Evolutionary conservation across 2,797 vertebrate species (phyloP).

Genomic region (Rhincodon typus): DNA sequence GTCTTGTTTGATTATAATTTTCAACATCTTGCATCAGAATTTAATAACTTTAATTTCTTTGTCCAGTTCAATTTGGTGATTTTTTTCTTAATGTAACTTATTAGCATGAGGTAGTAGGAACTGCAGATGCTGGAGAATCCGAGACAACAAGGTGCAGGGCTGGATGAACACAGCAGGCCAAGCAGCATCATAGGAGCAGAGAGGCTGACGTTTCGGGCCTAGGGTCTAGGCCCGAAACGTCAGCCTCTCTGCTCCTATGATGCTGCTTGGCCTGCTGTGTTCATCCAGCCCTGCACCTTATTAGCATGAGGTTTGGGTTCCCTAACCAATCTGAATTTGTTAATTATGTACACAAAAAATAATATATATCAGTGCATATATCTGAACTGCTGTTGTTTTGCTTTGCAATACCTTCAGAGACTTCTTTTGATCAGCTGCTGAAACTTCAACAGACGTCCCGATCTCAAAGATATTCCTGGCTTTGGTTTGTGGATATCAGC

Average conservation of each 20-base stretch:
- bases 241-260: too few relatives aligned
- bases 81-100: not conserved
- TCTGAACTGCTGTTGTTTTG: not conserved
- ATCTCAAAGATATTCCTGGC: not conserved
- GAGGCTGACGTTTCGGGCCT: too few relatives aligned
- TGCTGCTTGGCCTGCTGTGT: too few relatives aligned
- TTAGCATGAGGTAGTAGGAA: not conserved
- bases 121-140: too few relatives aligned
- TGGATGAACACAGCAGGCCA: too few relatives aligned
- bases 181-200: too few relatives aligned
- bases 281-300: too few relatives aligned
- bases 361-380: not conserved
- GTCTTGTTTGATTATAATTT: not conserved
- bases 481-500: not conserved
- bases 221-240: too few relatives aligned
- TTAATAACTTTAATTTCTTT: not conserved
- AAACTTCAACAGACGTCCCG: not conserved
- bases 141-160: too few relatives aligned
- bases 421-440: not conserved
- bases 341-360: not conserved
- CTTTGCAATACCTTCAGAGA: too few relatives aligned
- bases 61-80: not conserved
- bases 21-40: not conserved
- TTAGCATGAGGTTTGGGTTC: not conserved
- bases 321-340: not conserved